phyloP scores from a whole-genome alignment of 2,113 vertebrate species.

The Phylloscopus trochiloides region DNA sequence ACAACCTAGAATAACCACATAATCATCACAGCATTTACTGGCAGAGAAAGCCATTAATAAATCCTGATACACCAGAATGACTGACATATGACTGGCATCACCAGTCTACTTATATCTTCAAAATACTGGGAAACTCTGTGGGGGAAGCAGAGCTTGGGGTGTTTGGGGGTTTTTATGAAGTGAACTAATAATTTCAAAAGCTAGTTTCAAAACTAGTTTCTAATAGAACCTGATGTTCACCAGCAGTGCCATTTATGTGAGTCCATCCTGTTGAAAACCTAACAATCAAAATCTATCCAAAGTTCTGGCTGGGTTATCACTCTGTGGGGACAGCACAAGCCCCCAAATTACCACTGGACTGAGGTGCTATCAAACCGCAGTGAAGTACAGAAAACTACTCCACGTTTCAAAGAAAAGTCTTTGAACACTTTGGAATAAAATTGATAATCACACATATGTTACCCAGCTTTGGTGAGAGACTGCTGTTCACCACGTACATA shows the following conservation, averaged over 20 bases:
- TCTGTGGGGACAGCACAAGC: not conserved
- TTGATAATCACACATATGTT: accelerated
- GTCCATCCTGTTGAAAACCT: not conserved
- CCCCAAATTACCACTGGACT: not conserved
- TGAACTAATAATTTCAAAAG: not conserved
- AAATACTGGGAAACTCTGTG: not conserved
- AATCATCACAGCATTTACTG: not conserved
- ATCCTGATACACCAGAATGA: not conserved
- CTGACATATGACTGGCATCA: not conserved
- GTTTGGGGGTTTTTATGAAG: not conserved
- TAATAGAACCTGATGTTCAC: not conserved
- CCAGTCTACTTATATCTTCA: not conserved
- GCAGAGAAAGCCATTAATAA: not conserved
- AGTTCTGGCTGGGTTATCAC: not conserved
- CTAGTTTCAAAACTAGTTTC: not conserved
- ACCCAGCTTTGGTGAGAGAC: not conserved
- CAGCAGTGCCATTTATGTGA: not conserved
- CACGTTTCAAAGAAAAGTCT: not conserved
- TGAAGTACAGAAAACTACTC: not conserved
- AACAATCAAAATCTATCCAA: not conserved
- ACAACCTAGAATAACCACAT: not conserved
- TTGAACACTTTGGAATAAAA: not conserved
- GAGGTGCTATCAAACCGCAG: not conserved
- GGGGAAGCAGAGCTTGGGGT: not conserved
- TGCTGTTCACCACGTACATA: not conserved